These are phyloP conservation scores for Tricholaema leucomelas DNA, from an alignment of 2,113 vertebrate genomes.

Conservation along the genomic window DNA sequence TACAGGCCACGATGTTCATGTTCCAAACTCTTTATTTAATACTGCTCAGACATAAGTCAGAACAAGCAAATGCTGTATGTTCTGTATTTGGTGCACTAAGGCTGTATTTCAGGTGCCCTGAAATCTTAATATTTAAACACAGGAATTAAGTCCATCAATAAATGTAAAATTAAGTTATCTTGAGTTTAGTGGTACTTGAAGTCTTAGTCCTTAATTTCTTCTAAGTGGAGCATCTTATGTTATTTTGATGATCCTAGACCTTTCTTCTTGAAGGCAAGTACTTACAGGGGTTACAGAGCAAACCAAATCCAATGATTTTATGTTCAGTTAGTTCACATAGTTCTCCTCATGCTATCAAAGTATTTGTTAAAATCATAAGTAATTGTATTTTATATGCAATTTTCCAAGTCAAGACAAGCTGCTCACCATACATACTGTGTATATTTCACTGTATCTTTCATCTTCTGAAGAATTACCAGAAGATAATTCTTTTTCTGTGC, in stretches of 20 bases:
- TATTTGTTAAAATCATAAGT: not conserved
- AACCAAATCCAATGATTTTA: not conserved
- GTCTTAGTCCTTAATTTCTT: not conserved
- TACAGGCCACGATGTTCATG: not conserved
- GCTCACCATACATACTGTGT: constrained; percentile 74
- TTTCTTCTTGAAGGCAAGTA: not conserved
- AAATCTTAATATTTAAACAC: not conserved
- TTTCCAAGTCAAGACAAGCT: not conserved
- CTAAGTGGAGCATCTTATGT: not conserved
- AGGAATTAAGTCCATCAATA: not conserved
- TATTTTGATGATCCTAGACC: not conserved
- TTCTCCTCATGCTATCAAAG: not conserved
- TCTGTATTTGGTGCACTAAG: not conserved
- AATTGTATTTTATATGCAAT: not conserved
- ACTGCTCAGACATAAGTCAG: not conserved
- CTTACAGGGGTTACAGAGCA: not conserved
- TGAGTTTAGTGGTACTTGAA: not conserved
- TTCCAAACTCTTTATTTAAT: not conserved
- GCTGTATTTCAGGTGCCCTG: not conserved
- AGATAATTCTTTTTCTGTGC: not conserved
- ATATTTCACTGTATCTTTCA: constrained; percentile 35
- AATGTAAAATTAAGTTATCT: not conserved
- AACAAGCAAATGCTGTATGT: not conserved
- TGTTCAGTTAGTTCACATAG: not conserved
- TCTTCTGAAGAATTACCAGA: not conserved